These are phyloP conservation scores for Tapirus terrestris DNA, from an alignment of 2,113 vertebrate species.

Conservation along the genomic window DNA sequence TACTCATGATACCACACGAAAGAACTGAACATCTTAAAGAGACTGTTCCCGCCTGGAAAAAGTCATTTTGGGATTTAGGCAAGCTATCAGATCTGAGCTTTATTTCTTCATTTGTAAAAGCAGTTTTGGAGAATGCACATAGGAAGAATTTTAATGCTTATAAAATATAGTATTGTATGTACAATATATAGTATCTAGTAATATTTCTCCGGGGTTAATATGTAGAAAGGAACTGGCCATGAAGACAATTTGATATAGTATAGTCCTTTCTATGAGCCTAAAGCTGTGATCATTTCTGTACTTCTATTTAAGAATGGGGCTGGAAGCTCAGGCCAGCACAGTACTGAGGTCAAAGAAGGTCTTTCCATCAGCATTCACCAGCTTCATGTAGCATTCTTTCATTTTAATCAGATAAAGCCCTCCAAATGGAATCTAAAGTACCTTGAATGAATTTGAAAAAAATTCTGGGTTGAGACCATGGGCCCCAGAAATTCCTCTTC, in stretches of 20 bases:
- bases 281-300: background rate
- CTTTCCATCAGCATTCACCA: background rate
- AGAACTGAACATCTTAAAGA: background rate
- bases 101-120: constrained; percentile 32
- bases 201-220: background rate
- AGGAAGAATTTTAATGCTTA: background rate
- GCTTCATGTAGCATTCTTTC: background rate
- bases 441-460: background rate
- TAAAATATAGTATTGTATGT: background rate
- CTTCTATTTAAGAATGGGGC: background rate
- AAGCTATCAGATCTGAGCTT: background rate
- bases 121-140: background rate
- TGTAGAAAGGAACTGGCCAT: background rate
- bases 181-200: background rate
- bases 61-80: background rate
- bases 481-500: background rate
- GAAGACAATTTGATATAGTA: background rate
- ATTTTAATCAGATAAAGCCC: background rate
- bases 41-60: background rate
- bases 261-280: background rate
- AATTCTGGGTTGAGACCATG: background rate
- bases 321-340: background rate
- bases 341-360: background rate
- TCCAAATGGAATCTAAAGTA: background rate
- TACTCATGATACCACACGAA: background rate